phyloP scores from a whole-genome alignment of 2,113 vertebrate genomes.

The Notothenia rossii region DNA sequence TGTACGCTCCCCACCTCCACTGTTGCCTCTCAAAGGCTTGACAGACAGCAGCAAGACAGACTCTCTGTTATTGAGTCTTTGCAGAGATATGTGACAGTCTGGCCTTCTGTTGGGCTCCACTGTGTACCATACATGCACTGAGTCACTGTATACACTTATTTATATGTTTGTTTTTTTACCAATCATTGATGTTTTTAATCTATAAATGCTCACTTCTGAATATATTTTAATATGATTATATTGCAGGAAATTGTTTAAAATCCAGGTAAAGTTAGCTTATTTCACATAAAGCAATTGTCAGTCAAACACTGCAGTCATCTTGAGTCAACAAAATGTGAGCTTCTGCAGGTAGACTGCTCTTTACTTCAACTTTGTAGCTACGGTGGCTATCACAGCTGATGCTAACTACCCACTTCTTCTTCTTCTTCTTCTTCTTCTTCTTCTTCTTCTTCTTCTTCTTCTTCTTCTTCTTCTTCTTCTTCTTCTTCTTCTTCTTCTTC shows the following conservation, averaged over 20 bases:
- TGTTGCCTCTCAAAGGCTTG: constrained; percentile 75
- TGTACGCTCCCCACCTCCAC: constrained; percentile 77
- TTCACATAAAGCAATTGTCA: constrained; percentile 20
- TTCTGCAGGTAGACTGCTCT: neutral
- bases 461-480: constrained; percentile 37
- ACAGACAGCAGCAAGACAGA: constrained; percentile 73
- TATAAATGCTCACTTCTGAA: neutral
- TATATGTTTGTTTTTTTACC: neutral
- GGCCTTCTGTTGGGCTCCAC: constrained; percentile 50
- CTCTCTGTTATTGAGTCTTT: constrained; percentile 72
- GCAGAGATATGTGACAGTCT: constrained; percentile 73
- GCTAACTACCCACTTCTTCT: constrained; percentile 35
- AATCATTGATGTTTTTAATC: constrained; percentile 18
- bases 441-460: constrained; percentile 19
- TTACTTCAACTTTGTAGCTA: neutral
- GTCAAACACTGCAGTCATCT: constrained; percentile 10
- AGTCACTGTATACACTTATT: constrained; percentile 21
- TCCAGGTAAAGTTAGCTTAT: neutral
- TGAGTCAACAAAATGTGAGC: neutral
- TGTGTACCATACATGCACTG: constrained; percentile 28
- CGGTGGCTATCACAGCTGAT: neutral
- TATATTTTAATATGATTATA: neutral
- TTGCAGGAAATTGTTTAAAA: neutral
- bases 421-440: constrained; percentile 11
- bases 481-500: constrained; percentile 6